These are phyloP conservation scores for Hesperia comma DNA, from an alignment of 2,888 invertebrate genomes.

Conservation along the genomic window DNA sequence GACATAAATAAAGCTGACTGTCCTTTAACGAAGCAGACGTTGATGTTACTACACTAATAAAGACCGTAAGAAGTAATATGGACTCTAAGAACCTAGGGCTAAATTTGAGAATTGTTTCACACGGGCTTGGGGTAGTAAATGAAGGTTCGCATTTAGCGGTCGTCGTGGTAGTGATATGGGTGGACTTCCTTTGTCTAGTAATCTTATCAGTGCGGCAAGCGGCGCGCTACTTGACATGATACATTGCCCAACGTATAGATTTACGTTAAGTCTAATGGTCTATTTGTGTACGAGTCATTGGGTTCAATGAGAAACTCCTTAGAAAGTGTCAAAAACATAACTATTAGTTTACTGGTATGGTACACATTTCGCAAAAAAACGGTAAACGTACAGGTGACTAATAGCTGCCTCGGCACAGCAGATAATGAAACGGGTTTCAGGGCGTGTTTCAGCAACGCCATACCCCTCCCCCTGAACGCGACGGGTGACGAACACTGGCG, in stretches of 20 bases:
- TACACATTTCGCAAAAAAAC: too few species aligned
- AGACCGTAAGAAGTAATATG: slow-evolving; percentile 59
- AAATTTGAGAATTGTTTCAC: slow-evolving; percentile 56
- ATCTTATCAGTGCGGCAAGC: slow-evolving; percentile 78
- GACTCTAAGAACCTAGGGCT: slow-evolving; percentile 61
- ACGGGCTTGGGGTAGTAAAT: slow-evolving; percentile 67
- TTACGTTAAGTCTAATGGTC: slow-evolving; percentile 55
- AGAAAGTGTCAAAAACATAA: neutral
- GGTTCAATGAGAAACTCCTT: neutral
- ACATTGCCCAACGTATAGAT: slow-evolving; percentile 68
- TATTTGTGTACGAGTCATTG: slow-evolving; percentile 30
- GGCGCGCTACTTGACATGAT: slow-evolving; percentile 74
- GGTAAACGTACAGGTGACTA: too few species aligned
- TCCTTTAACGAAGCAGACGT: slow-evolving; percentile 83
- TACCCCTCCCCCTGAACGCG: too few species aligned
- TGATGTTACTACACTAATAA: slow-evolving; percentile 76
- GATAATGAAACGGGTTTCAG: too few species aligned
- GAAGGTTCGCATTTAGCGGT: slow-evolving; percentile 79
- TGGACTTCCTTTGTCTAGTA: slow-evolving; percentile 83
- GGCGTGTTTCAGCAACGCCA: too few species aligned
- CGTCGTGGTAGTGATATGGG: slow-evolving; percentile 79
- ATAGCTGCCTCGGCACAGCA: too few species aligned
- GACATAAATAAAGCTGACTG: slow-evolving; percentile 83
- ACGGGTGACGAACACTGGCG: too few species aligned
- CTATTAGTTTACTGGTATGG: too few species aligned